Evolutionary conservation across 2,888 invertebrate species (phyloP).

Genomic region (Eristalinus aeneus): DNA sequence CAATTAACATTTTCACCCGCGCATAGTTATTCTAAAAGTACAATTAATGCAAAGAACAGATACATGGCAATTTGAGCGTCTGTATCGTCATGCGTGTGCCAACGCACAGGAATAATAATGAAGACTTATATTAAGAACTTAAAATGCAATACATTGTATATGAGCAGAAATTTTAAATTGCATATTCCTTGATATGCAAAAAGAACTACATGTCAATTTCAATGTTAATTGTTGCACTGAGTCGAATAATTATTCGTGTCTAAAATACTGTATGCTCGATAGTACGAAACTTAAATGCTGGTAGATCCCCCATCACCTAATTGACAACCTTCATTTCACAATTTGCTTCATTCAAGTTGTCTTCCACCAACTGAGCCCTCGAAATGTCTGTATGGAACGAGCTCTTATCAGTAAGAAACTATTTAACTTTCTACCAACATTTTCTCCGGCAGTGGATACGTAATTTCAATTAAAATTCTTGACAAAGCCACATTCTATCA

Average conservation of each 20-base stretch:
- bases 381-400: background rate
- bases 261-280: background rate
- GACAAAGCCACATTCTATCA: conserved; percentile 6
- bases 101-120: background rate
- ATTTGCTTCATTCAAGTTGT: background rate
- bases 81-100: background rate
- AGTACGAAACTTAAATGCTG: background rate
- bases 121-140: background rate
- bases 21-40: background rate
- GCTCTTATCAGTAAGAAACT: conserved; percentile 21
- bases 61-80: background rate
- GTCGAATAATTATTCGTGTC: background rate
- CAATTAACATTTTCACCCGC: background rate
- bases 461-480: conserved; percentile 27
- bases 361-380: background rate
- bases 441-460: background rate
- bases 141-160: background rate
- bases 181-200: background rate
- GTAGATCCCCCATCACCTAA: background rate
- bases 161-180: background rate
- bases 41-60: background rate
- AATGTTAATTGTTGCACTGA: too few relatives aligned
- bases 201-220: background rate
- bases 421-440: conserved; percentile 17
- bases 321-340: background rate